Conservation (phyloP, 2,797 vertebrate genomes). For the Anguilla pacifica region DNA sequence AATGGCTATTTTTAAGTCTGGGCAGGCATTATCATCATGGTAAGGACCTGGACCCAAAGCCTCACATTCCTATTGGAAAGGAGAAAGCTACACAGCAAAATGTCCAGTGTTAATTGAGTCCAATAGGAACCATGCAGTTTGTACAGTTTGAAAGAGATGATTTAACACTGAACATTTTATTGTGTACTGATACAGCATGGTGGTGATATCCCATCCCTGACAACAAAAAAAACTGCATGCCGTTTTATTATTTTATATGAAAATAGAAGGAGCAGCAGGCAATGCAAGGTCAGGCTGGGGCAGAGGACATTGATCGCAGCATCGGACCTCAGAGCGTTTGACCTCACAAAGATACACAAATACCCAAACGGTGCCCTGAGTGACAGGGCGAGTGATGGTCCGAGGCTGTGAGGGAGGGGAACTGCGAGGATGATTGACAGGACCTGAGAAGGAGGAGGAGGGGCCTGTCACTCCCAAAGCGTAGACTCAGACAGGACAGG, state of each 20-base stretch:
- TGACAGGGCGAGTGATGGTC: neutral
- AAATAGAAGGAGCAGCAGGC: slow-evolving; percentile 12
- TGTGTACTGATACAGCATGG: too few relatives aligned
- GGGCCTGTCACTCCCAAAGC: neutral
- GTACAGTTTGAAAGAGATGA: too few relatives aligned
- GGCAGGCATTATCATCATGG: too few relatives aligned
- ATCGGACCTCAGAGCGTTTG: neutral
- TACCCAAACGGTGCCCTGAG: neutral
- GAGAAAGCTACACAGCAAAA: neutral
- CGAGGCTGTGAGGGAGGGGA: neutral
- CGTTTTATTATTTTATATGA: neutral
- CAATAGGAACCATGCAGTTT: too few relatives aligned
- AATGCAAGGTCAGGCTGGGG: neutral
- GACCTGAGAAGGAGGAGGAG: neutral
- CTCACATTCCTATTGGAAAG: neutral
- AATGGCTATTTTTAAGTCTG: neutral
- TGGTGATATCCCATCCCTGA: neutral
- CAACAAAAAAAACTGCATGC: neutral
- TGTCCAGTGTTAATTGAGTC: too few relatives aligned
- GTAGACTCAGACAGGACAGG: neutral
- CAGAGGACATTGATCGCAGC: neutral
- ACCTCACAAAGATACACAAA: neutral
- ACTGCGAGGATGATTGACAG: neutral
- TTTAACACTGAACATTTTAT: too few relatives aligned
- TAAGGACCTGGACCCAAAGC: too few relatives aligned